Conservation (phyloP, 2,888 invertebrate genomes). For the Mimumesa dahlbomi region DNA sequence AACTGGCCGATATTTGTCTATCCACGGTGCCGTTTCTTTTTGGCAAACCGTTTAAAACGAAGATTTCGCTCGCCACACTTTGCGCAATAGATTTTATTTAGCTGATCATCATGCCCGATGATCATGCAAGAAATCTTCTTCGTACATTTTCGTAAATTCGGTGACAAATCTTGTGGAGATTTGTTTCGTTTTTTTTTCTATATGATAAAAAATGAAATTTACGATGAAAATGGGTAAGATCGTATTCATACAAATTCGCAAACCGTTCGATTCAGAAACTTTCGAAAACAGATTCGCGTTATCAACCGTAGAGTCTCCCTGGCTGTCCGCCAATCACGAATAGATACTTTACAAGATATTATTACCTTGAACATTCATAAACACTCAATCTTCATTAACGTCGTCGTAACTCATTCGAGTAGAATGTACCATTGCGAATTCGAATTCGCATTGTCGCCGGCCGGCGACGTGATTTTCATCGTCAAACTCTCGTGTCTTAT, state of each 20-base stretch:
- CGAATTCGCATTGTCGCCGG: constrained; percentile 3
- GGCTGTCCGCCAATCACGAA: constrained; percentile 48
- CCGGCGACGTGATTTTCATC: too few species aligned
- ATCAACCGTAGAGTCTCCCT: too few species aligned
- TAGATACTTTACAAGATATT: constrained; percentile 33
- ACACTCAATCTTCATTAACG: constrained; percentile 66
- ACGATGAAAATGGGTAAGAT: too few species aligned
- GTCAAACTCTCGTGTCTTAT: too few species aligned
- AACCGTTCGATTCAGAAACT: too few species aligned
- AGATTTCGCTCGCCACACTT: constrained; percentile 1
- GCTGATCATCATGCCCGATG: too few species aligned
- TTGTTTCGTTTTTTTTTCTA: too few species aligned
- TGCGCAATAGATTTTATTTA: constrained; percentile 38
- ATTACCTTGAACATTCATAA: constrained; percentile 56
- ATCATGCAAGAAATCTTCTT: too few species aligned
- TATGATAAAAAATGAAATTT: too few species aligned
- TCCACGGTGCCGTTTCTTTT: constrained; percentile 29
- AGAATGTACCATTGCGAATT: constrained; percentile 19
- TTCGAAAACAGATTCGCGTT: too few species aligned
- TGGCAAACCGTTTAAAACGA: constrained; percentile 19
- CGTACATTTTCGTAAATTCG: not conserved
- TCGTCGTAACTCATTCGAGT: constrained; percentile 61
- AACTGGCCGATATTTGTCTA: constrained; percentile 50
- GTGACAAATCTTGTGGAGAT: too few species aligned
- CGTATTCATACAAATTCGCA: too few species aligned